Evolutionary conservation across 2,113 vertebrate species (phyloP).

Genomic region (Thunnus maccoyii): DNA sequence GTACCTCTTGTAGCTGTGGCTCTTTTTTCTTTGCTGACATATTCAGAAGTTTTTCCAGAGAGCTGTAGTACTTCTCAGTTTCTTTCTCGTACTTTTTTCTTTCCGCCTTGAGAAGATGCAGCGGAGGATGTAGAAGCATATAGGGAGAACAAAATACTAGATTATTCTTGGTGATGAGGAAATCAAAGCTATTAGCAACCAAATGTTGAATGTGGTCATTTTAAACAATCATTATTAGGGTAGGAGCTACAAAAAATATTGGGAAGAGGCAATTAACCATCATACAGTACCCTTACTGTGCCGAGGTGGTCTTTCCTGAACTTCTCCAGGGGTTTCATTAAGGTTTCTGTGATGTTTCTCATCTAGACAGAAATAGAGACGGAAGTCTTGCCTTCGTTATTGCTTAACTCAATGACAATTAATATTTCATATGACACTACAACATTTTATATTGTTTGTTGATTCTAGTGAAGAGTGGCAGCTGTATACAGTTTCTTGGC

Average conservation of each 20-base stretch:
- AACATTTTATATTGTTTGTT: constrained; percentile 4
- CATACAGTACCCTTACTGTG: constrained; percentile 89
- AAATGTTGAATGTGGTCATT: not conserved
- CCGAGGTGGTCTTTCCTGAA: constrained; percentile 98
- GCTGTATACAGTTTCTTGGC: not conserved
- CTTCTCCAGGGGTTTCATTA: constrained; percentile 98
- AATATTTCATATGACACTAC: constrained; percentile 28
- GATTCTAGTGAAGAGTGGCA: not conserved
- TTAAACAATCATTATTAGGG: not conserved
- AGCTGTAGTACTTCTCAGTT: constrained; percentile 97
- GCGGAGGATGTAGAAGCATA: not conserved
- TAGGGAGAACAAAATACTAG: not conserved
- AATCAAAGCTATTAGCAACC: not conserved
- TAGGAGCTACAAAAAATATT: not conserved
- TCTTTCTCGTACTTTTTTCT: constrained; percentile 99
- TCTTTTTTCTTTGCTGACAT: constrained; percentile 99
- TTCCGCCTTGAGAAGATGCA: constrained; percentile 86
- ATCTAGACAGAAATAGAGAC: constrained; percentile 84
- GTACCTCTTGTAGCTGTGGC: constrained; percentile 95
- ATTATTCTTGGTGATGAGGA: not conserved
- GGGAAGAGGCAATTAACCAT: constrained; percentile 21
- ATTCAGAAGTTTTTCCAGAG: constrained; percentile 95
- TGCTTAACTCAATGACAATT: not conserved
- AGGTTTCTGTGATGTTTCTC: constrained; percentile 96
- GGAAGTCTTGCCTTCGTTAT: constrained; percentile 11